Evolutionary conservation across 2,888 invertebrate species (phyloP).

Genomic region (Drosophila neutralis): DNA sequence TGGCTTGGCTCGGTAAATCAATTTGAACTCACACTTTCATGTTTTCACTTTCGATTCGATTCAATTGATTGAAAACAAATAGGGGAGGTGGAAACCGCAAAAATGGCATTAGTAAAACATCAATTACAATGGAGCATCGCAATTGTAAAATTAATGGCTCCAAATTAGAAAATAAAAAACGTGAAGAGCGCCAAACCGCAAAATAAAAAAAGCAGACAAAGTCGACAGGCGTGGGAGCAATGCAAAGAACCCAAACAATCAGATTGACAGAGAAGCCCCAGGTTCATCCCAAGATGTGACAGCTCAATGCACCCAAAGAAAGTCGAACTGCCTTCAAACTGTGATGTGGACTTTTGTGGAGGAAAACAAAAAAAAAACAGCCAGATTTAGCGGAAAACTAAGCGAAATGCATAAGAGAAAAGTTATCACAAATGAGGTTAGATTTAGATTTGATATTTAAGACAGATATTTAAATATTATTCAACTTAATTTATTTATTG

Average conservation of each 20-base stretch:
- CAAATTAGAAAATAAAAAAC: conserved; percentile 64
- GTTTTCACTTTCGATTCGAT: conserved; percentile 72
- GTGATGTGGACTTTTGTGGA: neutral
- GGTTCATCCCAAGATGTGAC: conserved; percentile 24
- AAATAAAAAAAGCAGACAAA: neutral
- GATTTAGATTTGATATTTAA: neutral
- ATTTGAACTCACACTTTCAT: conserved; percentile 75
- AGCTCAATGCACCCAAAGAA: conserved; percentile 22
- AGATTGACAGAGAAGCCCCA: conserved; percentile 12
- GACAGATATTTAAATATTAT: neutral
- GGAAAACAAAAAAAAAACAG: neutral
- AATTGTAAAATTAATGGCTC: conserved; percentile 62
- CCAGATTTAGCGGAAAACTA: neutral
- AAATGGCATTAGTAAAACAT: conserved; percentile 41
- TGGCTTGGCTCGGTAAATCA: conserved; percentile 64
- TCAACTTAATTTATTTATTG: neutral
- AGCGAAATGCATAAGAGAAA: neutral
- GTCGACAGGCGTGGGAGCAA: conserved; percentile 49
- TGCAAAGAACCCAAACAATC: conserved; percentile 12
- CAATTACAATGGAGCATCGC: conserved; percentile 42
- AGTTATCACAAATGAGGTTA: neutral
- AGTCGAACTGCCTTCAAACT: neutral
- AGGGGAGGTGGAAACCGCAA: conserved; percentile 47
- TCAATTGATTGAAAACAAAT: conserved; percentile 67
- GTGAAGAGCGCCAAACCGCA: conserved; percentile 62